These are phyloP conservation scores for Tenthredo notha DNA, from an alignment of 2,888 invertebrate genomes.

Conservation along the genomic window DNA sequence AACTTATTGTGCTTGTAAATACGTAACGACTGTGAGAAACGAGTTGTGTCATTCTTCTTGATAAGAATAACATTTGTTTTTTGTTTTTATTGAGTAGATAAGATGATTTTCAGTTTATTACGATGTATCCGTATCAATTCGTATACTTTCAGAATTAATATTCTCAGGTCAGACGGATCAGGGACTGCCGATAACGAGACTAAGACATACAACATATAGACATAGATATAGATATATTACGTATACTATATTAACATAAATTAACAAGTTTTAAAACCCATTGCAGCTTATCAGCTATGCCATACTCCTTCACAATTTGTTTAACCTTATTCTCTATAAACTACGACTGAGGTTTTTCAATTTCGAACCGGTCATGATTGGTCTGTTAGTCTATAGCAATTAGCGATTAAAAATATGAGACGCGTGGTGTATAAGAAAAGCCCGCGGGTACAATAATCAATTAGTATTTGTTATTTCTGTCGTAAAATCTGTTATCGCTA, in stretches of 20 bases:
- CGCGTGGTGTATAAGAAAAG: neutral
- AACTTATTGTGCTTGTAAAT: constrained; percentile 56
- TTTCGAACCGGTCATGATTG: neutral
- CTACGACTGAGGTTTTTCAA: neutral
- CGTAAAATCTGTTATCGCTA: neutral
- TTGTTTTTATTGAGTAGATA: neutral
- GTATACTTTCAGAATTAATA: neutral
- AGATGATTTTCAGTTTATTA: neutral
- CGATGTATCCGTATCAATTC: neutral
- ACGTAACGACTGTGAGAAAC: constrained; percentile 53
- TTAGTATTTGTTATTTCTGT: neutral
- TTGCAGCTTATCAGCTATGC: neutral
- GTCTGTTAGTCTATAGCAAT: neutral
- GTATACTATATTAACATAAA: neutral
- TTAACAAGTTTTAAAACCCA: neutral
- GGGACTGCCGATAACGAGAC: constrained; percentile 15
- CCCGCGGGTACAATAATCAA: neutral
- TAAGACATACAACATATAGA: neutral
- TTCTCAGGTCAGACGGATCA: constrained; percentile 36
- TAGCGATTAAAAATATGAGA: neutral
- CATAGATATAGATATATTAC: neutral
- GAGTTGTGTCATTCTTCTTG: constrained; percentile 63
- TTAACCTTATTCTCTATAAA: neutral
- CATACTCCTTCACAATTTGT: neutral
- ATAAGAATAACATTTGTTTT: constrained; percentile 62